These are phyloP conservation scores for Prolemur simus DNA, from an alignment of 2,113 vertebrate genomes.

Conservation along the genomic window DNA sequence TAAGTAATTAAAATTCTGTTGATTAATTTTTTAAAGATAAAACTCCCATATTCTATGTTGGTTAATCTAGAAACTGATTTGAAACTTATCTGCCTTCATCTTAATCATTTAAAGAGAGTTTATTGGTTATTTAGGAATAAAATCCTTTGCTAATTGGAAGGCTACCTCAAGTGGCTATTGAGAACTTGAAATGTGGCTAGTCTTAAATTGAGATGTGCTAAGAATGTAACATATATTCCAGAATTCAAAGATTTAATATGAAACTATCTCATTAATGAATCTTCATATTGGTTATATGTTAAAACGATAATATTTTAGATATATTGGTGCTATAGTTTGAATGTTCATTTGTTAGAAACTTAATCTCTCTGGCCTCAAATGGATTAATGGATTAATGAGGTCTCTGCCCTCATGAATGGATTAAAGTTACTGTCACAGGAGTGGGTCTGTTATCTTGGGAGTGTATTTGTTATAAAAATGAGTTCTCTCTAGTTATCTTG, in stretches of 20 bases:
- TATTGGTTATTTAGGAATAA: slow-evolving; percentile 11
- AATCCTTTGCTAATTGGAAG: slow-evolving; percentile 1
- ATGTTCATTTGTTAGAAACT: background rate
- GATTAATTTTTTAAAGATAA: slow-evolving; percentile 1
- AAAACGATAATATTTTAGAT: background rate
- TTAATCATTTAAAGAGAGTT: slow-evolving; percentile 32
- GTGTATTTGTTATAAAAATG: background rate
- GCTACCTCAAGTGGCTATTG: background rate
- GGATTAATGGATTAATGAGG: background rate
- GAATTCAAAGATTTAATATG: background rate
- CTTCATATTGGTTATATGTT: background rate
- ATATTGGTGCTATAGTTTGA: background rate
- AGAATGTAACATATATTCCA: background rate
- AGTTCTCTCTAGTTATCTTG: background rate
- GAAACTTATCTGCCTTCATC: background rate
- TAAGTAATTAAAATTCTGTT: background rate
- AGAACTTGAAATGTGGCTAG: background rate
- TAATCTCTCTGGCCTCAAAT: background rate
- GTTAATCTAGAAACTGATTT: slow-evolving; percentile 24
- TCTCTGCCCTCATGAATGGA: background rate
- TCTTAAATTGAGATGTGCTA: background rate
- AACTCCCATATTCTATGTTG: background rate
- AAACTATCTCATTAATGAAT: background rate
- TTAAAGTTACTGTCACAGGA: background rate
- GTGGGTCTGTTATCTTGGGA: background rate